Evolutionary conservation across 1,140 invertebrate species (phyloP), one percentile per base, ranked within the genome.

Genomic region (Microplitis mediator): DNA sequence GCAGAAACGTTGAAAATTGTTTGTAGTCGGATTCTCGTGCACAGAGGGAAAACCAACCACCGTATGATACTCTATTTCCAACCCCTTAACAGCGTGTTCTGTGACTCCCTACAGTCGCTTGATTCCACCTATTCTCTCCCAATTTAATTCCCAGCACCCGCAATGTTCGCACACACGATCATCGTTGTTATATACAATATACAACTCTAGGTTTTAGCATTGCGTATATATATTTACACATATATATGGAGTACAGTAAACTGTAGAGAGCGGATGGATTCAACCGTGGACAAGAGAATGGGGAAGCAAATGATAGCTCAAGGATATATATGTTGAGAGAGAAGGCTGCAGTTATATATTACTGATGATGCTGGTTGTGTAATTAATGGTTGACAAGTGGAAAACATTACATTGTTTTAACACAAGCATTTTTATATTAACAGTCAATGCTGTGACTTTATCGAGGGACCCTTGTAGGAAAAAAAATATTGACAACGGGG

Each of bases 121-220:
- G 67, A 71, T 62, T 54, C 69, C 54, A 71, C 73, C 73, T 71
- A 74, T 74, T 74, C 73, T 74, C 73, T 67, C 56, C 73, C 73
- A 74, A 74, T 74, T 74, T 74, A 56, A 68, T n/a, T 74, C 54
- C 71, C 39, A 68, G 39, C 63, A 35, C 54, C 64, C 39, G 3
- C 39, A 54, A 23, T 64, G 61, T 9, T 8, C 4, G 52, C 6
- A 56, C 23, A 16, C 54, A 31, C 54, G 54, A 14, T 31, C 54
- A 16, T 56, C 54, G n/a, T 13, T 31, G n/a, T 56, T 31, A 16
- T 56, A 13, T 16, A 32, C 14, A 58, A 58, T 58, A 63, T 58
- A 31, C 4, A 31, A 58, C 14, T 58, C 56, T 31, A n/a, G 16
- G 56, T 16, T 58, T 58, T 58, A 58, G 23, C 9, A 9, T 58